phyloP scores from a whole-genome alignment of 2,113 vertebrate genomes.

The Murina feae region DNA sequence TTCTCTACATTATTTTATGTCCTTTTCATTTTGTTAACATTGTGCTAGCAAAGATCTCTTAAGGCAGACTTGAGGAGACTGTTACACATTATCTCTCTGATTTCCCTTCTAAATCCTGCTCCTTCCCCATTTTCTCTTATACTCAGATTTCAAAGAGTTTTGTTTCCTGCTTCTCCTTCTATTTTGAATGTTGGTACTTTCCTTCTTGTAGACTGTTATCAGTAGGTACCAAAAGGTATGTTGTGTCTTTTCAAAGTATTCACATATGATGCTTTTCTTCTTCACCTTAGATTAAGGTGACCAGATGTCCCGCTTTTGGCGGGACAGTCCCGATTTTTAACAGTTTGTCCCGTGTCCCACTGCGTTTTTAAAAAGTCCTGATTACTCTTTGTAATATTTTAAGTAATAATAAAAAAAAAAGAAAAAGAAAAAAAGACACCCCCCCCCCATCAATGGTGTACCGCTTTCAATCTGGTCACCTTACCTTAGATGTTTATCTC shows the following conservation, averaged over 20 bases:
- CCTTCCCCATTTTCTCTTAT: background rate
- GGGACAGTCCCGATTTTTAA: no score
- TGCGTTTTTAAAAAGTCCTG: no score
- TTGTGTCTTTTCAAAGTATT: background rate
- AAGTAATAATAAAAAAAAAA: no score
- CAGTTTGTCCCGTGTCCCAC: no score
- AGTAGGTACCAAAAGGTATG: background rate
- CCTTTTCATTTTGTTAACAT: background rate
- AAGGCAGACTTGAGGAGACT: background rate
- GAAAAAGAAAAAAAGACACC: no score
- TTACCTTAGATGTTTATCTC: no score
- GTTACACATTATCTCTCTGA: background rate
- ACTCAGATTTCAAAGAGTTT: background rate
- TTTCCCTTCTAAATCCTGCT: background rate
- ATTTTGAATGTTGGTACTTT: background rate
- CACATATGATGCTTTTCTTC: background rate
- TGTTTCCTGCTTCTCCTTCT: background rate
- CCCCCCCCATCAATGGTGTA: no score
- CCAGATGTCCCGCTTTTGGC: no score
- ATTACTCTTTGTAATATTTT: no score
- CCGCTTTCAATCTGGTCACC: no score
- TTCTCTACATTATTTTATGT: background rate
- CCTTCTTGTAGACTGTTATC: background rate
- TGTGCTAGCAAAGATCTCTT: background rate
- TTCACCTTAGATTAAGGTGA: background rate